Conservation (phyloP, 2,797 vertebrate species). For the Falco biarmicus region DNA sequence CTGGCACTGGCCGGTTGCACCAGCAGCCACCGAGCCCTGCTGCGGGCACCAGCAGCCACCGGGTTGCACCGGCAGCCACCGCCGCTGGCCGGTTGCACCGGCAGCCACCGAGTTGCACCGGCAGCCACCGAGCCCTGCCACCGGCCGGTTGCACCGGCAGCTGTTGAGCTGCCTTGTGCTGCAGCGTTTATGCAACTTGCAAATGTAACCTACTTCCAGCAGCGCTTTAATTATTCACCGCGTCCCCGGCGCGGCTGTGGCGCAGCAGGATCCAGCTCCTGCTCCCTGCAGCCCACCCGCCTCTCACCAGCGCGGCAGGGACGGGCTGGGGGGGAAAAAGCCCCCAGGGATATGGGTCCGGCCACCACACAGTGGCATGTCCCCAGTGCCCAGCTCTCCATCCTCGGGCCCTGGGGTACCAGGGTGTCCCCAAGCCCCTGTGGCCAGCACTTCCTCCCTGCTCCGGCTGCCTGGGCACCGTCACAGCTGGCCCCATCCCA, state of each 20-base stretch:
- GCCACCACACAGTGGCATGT: neutral
- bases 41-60: neutral
- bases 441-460: neutral
- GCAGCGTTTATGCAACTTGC: conserved; percentile 12
- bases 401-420: neutral
- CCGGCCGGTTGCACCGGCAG: neutral
- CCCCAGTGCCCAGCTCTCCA: neutral
- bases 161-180: neutral
- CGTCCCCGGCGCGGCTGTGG: neutral
- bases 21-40: neutral
- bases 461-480: neutral
- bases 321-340: accelerated
- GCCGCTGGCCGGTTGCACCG: too few relatives aligned
- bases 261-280: neutral
- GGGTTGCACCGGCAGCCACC: neutral
- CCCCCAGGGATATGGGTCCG: neutral
- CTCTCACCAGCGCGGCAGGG: accelerated
- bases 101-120: too few relatives aligned
- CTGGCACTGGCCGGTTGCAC: too few relatives aligned
- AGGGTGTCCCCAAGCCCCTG: neutral
- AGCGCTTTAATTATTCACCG: conserved; percentile 53
- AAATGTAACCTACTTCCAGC: conserved; percentile 49
- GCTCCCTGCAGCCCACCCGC: neutral
- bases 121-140: too few relatives aligned
- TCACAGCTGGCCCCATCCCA: neutral